A percentile compares a stretch with the other conserved stretches of the same genome.
Evolutionary conservation across 2,888 invertebrate genomes (phyloP).

Genomic region (Coleophora flavipennella): DNA sequence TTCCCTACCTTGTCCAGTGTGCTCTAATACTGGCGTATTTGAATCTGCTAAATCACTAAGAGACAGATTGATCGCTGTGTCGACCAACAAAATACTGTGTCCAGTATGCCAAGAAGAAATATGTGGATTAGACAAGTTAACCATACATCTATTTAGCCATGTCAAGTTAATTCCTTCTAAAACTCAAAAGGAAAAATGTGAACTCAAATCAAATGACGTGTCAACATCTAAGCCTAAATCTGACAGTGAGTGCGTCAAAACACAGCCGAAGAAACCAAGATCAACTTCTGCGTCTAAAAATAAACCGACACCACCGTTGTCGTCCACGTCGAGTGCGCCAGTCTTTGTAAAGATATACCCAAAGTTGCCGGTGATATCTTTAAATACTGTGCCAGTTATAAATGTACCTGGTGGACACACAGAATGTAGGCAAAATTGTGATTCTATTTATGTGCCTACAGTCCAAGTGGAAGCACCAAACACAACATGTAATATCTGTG

Average conservation of each 20-base stretch:
- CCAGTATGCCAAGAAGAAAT: conserved; percentile 85
- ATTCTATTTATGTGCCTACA: conserved; percentile 26
- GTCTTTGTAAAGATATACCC: conserved; percentile 63
- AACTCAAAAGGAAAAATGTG: conserved; percentile 21
- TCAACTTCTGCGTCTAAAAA: conserved; percentile 44
- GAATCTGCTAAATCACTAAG: conserved; percentile 79
- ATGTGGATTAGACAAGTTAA: conserved; percentile 84
- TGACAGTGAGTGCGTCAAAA: conserved; percentile 25
- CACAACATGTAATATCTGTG: conserved; percentile 78
- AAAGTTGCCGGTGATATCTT: conserved; percentile 52
- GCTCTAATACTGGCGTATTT: conserved; percentile 80
- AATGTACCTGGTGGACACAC: conserved; percentile 31
- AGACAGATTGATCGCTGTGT: conserved; percentile 80
- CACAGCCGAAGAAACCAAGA: conserved; percentile 42
- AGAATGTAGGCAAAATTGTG: conserved; percentile 26
- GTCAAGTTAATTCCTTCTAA: conserved; percentile 50
- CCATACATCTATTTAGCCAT: conserved; percentile 87
- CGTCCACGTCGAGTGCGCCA: conserved; percentile 31
- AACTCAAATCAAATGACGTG: conserved; percentile 7
- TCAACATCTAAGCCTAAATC: conserved; percentile 22
- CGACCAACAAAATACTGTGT: conserved; percentile 81
- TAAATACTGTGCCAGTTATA: conserved; percentile 47
- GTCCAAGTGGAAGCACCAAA: conserved; percentile 40
- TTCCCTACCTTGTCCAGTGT: conserved; percentile 82
- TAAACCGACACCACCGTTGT: conserved; percentile 32